Base-by-base conservation (phyloP, 2,797 vertebrate species). In the Heteromormyrus szaboi region DNA sequence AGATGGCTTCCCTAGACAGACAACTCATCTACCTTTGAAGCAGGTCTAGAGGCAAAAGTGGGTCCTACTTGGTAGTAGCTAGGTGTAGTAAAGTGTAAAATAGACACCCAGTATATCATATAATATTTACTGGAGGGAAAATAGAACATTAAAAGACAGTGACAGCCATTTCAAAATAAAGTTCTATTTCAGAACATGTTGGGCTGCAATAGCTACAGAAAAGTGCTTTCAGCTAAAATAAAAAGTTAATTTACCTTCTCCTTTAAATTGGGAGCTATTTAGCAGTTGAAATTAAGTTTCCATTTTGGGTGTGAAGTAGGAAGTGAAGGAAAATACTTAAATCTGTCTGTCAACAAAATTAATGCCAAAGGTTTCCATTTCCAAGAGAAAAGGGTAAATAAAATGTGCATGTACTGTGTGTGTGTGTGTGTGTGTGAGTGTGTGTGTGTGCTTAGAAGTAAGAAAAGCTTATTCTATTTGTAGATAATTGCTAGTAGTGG, bases 401-500 rank as follows among this genome's bases (percentile, higher is more conserved):
- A 86, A 85, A 87, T 85, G 65, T 88, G 46, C 84, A 65, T 88
- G 51, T 85, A 86, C 22, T 4, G 2, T 81, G 54, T 65, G 50
- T 88, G 54, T 87, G 81, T 85, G 72, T 86, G 62, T 76, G 48
- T 87, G 53, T 85, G 79, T 76, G n/a, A n/a, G 6, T 84, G 17
- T 46, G 79, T 76, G n/a, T 46, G 6, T 84, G 17, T 46, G 22
- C 84, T 54, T 56, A 56, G 86, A 48, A 72, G 33, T 79, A 46
- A 87, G 22, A 88, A 85, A 90, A 84, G 54, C 68, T 65, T 54
- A 89, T 91, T 92, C 90, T 93, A 93, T 92, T 93, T 93, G 92
- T 91, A 91, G 91, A 91, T 93, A 92, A 93, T 91, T 93, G 92
- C 91, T 92, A 90, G 91, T 89, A 91, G 89, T 90, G 89, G 91